Evolutionary conservation across 2,797 vertebrate species (phyloP).

Genomic region (Erithacus rubecula): DNA sequence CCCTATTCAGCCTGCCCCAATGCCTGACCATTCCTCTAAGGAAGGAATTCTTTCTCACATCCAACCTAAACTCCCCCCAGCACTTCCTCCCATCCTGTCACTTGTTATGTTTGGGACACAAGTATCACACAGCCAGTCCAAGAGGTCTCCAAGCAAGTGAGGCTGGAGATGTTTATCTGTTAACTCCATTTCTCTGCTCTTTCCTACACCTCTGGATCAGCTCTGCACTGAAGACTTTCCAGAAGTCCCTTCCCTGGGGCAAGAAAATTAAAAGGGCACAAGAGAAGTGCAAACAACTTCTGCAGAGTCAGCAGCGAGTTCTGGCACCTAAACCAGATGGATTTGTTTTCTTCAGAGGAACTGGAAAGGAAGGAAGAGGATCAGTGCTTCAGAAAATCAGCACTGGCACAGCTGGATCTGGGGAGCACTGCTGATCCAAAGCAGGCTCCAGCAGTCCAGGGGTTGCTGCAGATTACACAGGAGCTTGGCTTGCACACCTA

Average conservation of each 20-base stretch:
- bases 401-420: not conserved
- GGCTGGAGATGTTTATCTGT: not conserved
- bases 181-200: not conserved
- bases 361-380: not conserved
- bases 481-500: not conserved
- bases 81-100: not conserved
- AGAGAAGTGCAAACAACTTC: not conserved
- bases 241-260: not conserved
- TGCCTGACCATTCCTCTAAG: not conserved
- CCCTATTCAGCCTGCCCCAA: not conserved
- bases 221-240: not conserved
- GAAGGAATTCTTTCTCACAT: not conserved
- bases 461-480: not conserved
- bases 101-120: not conserved
- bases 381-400: not conserved
- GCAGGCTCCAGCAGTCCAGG: not conserved
- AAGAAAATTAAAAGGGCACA: not conserved
- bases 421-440: not conserved
- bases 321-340: not conserved
- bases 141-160: not conserved
- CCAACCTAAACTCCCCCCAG: not conserved
- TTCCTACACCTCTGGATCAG: not conserved
- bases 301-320: not conserved
- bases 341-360: constrained; percentile 42
- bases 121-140: not conserved